Percentiles rank a stretch among this genome's conserved stretches.
These are phyloP conservation scores for Rugalucina vietnamica DNA, from an alignment of 2,888 invertebrate species.

Conservation along the genomic window DNA sequence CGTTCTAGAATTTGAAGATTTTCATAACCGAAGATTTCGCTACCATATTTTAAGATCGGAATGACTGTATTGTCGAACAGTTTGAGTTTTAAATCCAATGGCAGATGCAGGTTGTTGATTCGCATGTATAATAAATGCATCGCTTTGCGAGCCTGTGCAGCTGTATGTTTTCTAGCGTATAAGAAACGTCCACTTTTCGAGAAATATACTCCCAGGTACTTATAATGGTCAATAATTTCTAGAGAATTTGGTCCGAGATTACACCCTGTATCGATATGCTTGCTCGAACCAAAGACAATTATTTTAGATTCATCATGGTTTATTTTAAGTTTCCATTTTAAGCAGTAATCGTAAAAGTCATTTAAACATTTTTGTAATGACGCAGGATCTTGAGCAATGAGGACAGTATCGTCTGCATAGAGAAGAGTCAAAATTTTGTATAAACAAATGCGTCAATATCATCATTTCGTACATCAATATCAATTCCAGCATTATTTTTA, in stretches of 20 bases:
- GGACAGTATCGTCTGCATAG: neutral
- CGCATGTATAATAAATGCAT: conserved; percentile 6
- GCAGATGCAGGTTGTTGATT: conserved; percentile 2
- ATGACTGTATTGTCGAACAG: conserved; percentile 12
- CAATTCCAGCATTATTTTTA: neutral
- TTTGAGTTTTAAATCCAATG: neutral
- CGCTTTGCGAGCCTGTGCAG: neutral
- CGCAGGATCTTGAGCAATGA: neutral
- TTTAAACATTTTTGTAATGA: neutral
- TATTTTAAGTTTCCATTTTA: neutral
- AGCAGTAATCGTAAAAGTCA: neutral
- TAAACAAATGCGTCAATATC: neutral
- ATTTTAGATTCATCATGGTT: neutral
- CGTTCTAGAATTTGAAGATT: too few relatives aligned
- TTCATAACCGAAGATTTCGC: too few relatives aligned
- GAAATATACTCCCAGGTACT: neutral
- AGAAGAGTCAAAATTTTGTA: neutral
- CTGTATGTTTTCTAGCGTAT: neutral
- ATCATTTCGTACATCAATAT: neutral
- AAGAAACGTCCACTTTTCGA: conserved; percentile 3
- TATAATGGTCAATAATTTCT: neutral
- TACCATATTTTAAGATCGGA: too few relatives aligned
- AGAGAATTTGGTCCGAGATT: neutral
- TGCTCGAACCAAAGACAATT: neutral
- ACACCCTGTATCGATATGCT: too few relatives aligned